Base-by-base conservation (phyloP, 2,797 vertebrate species). In the Gephyroberyx darwinii region DNA sequence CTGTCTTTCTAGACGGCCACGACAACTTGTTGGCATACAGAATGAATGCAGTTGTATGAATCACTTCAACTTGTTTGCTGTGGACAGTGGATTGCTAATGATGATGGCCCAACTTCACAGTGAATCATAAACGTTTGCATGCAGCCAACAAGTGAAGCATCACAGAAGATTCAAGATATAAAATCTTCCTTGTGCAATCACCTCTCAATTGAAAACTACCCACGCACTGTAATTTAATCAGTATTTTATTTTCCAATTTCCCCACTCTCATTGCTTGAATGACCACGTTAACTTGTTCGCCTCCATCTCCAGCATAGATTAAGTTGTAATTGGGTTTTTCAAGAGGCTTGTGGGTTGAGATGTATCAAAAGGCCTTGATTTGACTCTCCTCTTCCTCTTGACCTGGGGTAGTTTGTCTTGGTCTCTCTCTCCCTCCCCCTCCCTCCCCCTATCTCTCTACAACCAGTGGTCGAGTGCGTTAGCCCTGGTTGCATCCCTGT, bases 171-270 rank as follows among this genome's bases (percentile, higher is more conserved):
- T 69, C 9, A 8, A 52, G 41, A 65, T 62, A 62, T 71, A 55
- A 69, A 66, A 58, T 74, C 71, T 50, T 59, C 64, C 26, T 2
- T 26, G 26, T 26, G 26, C 26, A 26, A 41, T 75, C 81, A 63
- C 67, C 69, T 71, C 45, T 65, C 72, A 30, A 22, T 51, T 61
- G 71, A 77, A 83, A 76, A 59, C 67, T 43, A 74, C 82, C 80
- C 76, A 65, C 80, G 20, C 61, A 17, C 76, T 64, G 33, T 80
- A 74, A 88, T 78, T 80, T 48, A 83, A 74, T 84, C 82, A 69
- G 37, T 43, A 55, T 75, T 85, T 79, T 73, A 77, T 87, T 83
- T 79, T 83, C 80, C 81, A 78, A 77, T 85, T 83, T 86, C 82
- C 82, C 65, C 8, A 13, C 71, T 63, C 70, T 83, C 56, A 64